Evolutionary conservation across 2,797 vertebrate species (phyloP).

Genomic region (Manis crassicaudata): DNA sequence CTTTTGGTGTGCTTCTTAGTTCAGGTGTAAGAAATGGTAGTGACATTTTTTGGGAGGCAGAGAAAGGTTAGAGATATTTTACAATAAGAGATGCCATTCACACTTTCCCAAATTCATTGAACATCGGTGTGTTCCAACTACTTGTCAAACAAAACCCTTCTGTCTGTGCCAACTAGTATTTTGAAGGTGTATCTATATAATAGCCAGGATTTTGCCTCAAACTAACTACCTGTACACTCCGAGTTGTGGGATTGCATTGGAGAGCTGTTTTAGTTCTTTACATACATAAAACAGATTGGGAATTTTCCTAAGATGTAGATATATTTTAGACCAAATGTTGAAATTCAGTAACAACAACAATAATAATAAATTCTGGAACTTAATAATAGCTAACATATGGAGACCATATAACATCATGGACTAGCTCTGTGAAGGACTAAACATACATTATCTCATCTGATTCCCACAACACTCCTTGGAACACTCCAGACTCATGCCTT

Average conservation of each 20-base stretch:
- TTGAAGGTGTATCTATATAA: neutral
- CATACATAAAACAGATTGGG: neutral
- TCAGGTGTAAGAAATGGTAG: neutral
- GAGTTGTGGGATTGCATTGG: neutral
- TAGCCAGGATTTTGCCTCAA: neutral
- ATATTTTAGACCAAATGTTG: conserved; percentile 12
- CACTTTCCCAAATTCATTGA: neutral
- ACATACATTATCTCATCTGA: neutral
- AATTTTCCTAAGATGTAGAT: neutral
- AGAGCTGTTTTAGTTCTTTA: neutral
- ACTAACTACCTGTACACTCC: neutral
- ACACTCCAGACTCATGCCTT: neutral
- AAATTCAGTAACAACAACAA: neutral
- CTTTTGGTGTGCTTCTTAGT: neutral
- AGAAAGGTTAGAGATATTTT: neutral
- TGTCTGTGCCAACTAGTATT: neutral
- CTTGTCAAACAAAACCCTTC: neutral
- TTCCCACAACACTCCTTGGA: neutral
- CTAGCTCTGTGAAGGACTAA: neutral
- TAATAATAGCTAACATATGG: neutral
- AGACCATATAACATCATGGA: neutral
- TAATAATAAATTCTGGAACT: neutral
- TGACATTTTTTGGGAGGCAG: neutral
- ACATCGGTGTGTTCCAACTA: neutral
- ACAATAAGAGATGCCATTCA: neutral